Evolutionary conservation across 1,140 invertebrate species (phyloP), one percentile per base, ranked within the genome.

Genomic region (Ceratosolen solmsi): DNA sequence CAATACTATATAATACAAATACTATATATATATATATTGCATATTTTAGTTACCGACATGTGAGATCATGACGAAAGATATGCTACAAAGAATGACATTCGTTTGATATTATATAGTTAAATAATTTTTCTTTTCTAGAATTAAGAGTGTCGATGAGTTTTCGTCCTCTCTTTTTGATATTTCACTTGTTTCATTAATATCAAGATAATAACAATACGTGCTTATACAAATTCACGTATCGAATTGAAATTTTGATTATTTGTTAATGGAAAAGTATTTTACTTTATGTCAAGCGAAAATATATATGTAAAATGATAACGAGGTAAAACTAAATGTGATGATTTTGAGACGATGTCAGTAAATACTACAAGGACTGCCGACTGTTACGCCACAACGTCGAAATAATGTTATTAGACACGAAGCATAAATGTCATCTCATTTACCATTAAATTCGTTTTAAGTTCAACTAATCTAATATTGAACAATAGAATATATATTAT

Each of bases 1-100:
- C 85, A 85, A 85, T 87, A 87, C 86, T 87, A 86, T 90, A 87
- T 90, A 89, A 91, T 87, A 88, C 87, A 87, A 87, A 84, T 85
- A 86, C 85, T 87, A 86, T 85, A 87, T 84, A 89, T 86, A 89
- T 85, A 87, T 84, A 89, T 86, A 89, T 85, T 86, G 85, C 78
- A 75, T 89, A 90, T 85, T 87, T 91, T 89, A 91, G 89, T 90
- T 91, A 88, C 89, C 83, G 86, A 90, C 82, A 49, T 79, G 76
- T 79, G 73, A 83, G 9, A 78, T 82, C 68, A 83, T 51, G 65
- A 87, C 76, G 86, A 90, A 89, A 85, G 83, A 90, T 84, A 84
- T 72, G 65, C 70, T 79, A 49, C 56, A 84, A 84, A 82, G 56
- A 80, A 82, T 84, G 77, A 82, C 81, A 85, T 54, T 87, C 82